Percentiles rank a stretch among this genome's conserved stretches.
Evolutionary conservation across 2,113 vertebrate species (phyloP).

Genomic region (Brienomyrus longianalis): DNA sequence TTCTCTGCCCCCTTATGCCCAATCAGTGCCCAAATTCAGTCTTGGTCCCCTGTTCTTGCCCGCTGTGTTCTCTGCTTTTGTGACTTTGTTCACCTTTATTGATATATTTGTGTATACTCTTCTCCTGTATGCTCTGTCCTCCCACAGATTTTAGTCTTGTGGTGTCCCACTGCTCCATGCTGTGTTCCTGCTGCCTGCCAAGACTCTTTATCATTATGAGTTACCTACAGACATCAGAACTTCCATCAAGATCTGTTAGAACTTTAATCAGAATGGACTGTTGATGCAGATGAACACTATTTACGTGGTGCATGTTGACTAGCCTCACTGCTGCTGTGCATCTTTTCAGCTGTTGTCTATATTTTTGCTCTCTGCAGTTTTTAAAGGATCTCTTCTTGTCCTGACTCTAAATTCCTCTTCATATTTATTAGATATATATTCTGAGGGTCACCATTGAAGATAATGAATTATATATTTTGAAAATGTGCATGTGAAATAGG

Average conservation of each 20-base stretch:
- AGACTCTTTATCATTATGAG: not conserved
- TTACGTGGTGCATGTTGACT: not conserved
- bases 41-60: not conserved
- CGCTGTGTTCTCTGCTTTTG: not conserved
- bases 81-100: not conserved
- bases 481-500: not conserved
- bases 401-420: not conserved
- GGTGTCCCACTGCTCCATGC: not conserved
- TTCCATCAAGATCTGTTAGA: not conserved
- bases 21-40: not conserved
- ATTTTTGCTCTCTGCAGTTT: not conserved
- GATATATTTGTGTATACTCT: not conserved
- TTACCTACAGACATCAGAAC: not conserved
- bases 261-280: not conserved
- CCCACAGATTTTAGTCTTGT: not conserved
- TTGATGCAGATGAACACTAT: not conserved
- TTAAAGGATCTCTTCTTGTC: not conserved
- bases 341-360: not conserved
- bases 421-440: not conserved
- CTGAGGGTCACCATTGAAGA: not conserved
- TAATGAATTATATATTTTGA: not conserved
- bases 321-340: not conserved
- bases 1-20: not conserved
- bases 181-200: not conserved
- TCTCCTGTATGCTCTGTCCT: not conserved